phyloP scores from a whole-genome alignment of 2,888 invertebrate species.

The Mamestra brassicae region DNA sequence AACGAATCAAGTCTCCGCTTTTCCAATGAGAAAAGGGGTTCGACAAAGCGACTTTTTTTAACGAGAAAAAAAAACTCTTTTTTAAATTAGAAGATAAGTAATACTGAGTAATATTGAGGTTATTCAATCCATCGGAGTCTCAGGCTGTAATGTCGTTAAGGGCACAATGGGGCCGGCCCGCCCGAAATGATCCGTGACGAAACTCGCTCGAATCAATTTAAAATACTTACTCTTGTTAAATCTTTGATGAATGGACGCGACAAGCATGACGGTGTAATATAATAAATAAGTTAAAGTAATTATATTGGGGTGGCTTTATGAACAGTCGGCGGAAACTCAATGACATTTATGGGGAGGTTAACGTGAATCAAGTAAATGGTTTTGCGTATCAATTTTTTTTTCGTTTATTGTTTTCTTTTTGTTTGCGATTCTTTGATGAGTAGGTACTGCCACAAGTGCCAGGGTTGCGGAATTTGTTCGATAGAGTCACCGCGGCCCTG shows the following conservation, averaged over 20 bases:
- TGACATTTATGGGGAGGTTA: slow-evolving; percentile 34
- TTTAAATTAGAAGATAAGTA: slow-evolving; percentile 77
- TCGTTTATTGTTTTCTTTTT: not conserved
- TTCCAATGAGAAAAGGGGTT: slow-evolving; percentile 76
- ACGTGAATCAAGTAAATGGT: slow-evolving; percentile 22
- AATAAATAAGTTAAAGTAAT: slow-evolving; percentile 66
- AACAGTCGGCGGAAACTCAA: slow-evolving; percentile 45
- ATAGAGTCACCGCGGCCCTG: no score
- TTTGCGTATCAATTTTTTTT: slow-evolving; percentile 7
- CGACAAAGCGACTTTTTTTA: slow-evolving; percentile 75
- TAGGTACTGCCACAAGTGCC: no score
- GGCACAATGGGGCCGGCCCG: slow-evolving; percentile 76
- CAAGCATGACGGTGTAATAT: slow-evolving; percentile 69
- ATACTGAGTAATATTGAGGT: slow-evolving; percentile 78
- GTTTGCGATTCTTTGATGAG: not conserved
- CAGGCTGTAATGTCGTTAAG: slow-evolving; percentile 83
- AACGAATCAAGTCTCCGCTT: slow-evolving; percentile 78
- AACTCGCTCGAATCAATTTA: slow-evolving; percentile 85
- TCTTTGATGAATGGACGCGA: slow-evolving; percentile 75
- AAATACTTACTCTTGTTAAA: slow-evolving; percentile 84
- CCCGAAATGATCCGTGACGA: slow-evolving; percentile 85
- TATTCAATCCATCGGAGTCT: slow-evolving; percentile 78
- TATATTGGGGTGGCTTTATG: slow-evolving; percentile 50
- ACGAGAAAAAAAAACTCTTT: slow-evolving; percentile 71
- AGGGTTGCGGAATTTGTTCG: no score